Evolutionary conservation across 1,140 invertebrate species (phyloP), one percentile per base, ranked within the genome.

Genomic region (Drosophila teissieri): DNA sequence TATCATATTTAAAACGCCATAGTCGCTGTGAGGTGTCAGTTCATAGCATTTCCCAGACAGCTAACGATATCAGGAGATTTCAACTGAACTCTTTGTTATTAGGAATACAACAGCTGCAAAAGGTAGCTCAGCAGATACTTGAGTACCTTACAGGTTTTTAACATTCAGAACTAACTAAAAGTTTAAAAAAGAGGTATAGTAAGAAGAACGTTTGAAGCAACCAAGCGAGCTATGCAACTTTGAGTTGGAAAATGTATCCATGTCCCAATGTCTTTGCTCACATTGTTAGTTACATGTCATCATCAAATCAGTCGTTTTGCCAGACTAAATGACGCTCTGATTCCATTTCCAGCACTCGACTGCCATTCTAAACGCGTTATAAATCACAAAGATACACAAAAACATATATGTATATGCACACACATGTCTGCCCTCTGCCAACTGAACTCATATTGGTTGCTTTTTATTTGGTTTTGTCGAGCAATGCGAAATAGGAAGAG

Each of bases 1-100:
- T 89, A 91, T 91, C 84, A 91, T 89, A 80, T 91, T 86, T 89
- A 91, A 90, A 67, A 63, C 65, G 69, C 52, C 58, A 80, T 80
- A 69, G 81, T 61, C 61, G 77, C 61, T 62, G 48, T 27, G 22
- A 40, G 22, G 10, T 36, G 22, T 39, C 48, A 46, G 54, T 73
- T 62, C 24, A 57, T 54, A 61, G 37, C 45, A 51, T 24, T 54
- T 2, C 0, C n/a, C 11, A 39, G 34, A 37, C 39, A 56, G 31
- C 27, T 60, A 49, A 27, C 37, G 12, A 61, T 19, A 31, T 40
- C 31, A n/a, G 34, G 46, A 34, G 57, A 24, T 27, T 54, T 24
- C 5, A 19, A 36, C 4, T 27, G 1, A 22, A 1, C 12, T 31
- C 5, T 48, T 37, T 7, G 6, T 56, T 12, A 27, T 48, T 15